Base-by-base conservation (phyloP, 2,797 vertebrate genomes). In the Mionectes olivaceus region DNA sequence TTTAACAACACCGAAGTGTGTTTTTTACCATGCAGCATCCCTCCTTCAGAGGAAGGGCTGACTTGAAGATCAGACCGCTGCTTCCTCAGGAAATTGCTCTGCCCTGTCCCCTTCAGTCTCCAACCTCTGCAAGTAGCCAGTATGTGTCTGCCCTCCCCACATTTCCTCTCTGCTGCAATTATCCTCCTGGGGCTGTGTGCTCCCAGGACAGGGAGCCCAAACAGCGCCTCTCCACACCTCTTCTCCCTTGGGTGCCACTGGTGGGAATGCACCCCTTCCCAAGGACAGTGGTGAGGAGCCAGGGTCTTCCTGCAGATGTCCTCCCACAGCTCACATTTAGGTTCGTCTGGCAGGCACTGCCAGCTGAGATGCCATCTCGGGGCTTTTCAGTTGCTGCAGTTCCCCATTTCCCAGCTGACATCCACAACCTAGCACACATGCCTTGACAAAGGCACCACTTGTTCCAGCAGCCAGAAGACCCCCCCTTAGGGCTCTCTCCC, bases 391-490 rank as follows among this genome's bases (percentile, higher is more conserved):
- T 17, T 57, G 39, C 33, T 49, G 69, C 70, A 25, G 53, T n/a
- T 63, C 28, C 22, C 35, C 5, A 2, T 1, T 16, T 17, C 33
- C 75, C 28, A 24, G 59, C 15, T 63, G 67, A n/a, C 37, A 39
- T 10, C 10, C 16, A 27, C 65, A 61, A 1, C 4, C 2, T 4
- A 25, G 60, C 56, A 52, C 50, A 28, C 6, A 3, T 0, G 4
- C 3, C 2, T 5, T 39, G 19, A 57, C 43, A 69, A 65, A 87
- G 47, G 25, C 60, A 56, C 9, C 23, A 1, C 32, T 77, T 49
- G 27, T 57, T 67, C 27, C 57, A 53, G 35, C 9, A 56, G n/a
- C 25, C 79, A 87, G 44, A 44, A 59, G 19, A 49, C 14, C 28
- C 10, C 30, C 39, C 39, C 32, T 5, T 46, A 35, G 55, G 61